Conservation (phyloP, 2,113 vertebrate genomes). For the Upupa epops region DNA sequence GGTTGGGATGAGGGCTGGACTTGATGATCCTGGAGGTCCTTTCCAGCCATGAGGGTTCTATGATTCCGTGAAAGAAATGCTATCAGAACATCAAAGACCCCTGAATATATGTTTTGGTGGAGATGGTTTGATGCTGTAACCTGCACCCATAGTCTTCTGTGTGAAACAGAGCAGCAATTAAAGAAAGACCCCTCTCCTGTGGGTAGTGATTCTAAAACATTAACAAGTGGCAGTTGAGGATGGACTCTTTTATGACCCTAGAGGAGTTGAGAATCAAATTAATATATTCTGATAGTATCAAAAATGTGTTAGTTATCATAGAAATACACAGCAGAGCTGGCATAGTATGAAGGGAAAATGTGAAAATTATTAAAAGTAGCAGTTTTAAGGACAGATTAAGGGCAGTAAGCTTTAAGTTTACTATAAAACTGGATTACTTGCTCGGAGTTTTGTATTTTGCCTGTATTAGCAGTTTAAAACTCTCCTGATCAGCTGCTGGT, state of each 20-base stretch:
- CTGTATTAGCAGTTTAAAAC: neutral
- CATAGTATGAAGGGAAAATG: neutral
- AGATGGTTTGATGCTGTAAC: neutral
- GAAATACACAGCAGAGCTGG: neutral
- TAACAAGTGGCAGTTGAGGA: neutral
- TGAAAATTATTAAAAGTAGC: neutral
- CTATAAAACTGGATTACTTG: neutral
- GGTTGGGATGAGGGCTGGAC: too few relatives aligned
- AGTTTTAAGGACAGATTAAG: neutral
- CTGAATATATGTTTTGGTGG: neutral
- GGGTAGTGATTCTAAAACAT: neutral
- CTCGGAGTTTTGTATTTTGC: neutral
- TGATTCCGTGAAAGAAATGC: neutral
- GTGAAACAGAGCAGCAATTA: neutral
- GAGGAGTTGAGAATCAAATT: neutral
- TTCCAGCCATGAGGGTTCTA: too few relatives aligned
- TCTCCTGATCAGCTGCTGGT: neutral
- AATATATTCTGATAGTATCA: neutral
- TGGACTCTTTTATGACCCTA: neutral
- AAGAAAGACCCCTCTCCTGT: neutral
- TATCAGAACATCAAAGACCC: neutral
- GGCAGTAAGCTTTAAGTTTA: neutral
- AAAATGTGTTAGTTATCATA: neutral
- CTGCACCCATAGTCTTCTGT: neutral
- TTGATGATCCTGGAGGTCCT: too few relatives aligned